phyloP scores from a whole-genome alignment of 2,797 vertebrate genomes.

The Sarcophilus harrisii region DNA sequence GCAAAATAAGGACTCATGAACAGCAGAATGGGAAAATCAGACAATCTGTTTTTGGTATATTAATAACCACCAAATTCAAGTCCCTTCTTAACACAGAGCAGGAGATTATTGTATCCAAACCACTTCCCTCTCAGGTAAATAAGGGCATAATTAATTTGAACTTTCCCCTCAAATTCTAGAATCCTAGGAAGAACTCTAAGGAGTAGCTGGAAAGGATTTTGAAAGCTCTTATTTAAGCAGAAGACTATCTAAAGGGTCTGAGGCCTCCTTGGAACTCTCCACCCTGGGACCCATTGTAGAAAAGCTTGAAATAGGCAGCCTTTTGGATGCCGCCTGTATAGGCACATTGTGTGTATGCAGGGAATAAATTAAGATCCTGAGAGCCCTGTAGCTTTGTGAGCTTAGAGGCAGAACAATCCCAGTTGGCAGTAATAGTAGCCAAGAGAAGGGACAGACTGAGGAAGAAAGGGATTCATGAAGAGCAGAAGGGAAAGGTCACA shows the following conservation, averaged over 20 bases:
- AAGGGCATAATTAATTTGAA: neutral
- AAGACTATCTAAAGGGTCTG: neutral
- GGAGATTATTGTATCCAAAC: neutral
- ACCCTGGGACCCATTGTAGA: neutral
- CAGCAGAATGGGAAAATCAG: neutral
- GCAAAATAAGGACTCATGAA: neutral
- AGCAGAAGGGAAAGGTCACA: neutral
- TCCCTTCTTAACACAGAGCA: neutral
- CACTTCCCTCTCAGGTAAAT: neutral
- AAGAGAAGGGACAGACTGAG: neutral
- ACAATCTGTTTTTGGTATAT: neutral
- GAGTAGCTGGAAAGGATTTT: neutral
- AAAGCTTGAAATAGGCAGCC: neutral
- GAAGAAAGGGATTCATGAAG: neutral
- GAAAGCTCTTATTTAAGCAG: neutral
- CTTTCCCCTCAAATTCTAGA: neutral
- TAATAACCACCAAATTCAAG: neutral
- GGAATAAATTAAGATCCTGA: neutral
- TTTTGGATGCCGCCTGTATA: neutral
- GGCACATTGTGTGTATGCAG: neutral
- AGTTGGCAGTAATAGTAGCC: neutral
- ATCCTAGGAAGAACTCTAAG: neutral
- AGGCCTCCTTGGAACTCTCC: neutral
- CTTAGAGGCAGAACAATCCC: neutral
- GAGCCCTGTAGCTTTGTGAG: neutral